phyloP scores from a whole-genome alignment of 2,797 vertebrate genomes.

The Oryzias sinensis region DNA sequence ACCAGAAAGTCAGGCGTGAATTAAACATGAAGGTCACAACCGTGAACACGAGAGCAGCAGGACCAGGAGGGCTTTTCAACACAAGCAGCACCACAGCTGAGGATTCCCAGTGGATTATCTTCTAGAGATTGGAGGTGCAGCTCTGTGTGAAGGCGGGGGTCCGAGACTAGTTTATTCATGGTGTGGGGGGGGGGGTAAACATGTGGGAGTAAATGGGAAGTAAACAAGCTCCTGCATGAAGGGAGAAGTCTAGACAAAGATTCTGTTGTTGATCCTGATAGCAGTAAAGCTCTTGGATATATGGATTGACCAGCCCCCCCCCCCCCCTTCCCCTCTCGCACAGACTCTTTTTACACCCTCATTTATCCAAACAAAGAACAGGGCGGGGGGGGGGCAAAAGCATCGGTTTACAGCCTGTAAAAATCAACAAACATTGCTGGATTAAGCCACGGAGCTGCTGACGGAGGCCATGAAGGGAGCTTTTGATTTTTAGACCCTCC shows the following conservation, averaged over 20 bases:
- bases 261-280: slow-evolving; percentile 65
- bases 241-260: slow-evolving; percentile 68
- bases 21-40: too few species aligned
- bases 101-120: slow-evolving; percentile 48
- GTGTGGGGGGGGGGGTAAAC: slow-evolving; percentile 6
- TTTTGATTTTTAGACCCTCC: slow-evolving; percentile 10
- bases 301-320: slow-evolving; percentile 25
- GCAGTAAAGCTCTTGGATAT: slow-evolving; percentile 54
- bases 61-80: too few species aligned
- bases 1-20: too few species aligned
- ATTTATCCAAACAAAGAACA: slow-evolving; percentile 27
- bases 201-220: slow-evolving; percentile 9
- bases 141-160: slow-evolving; percentile 9
- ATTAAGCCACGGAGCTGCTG: background rate
- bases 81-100: too few species aligned
- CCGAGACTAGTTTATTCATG: slow-evolving; percentile 13
- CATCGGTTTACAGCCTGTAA: slow-evolving; percentile 4
- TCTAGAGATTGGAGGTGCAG: slow-evolving; percentile 17
- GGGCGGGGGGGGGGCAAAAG: background rate
- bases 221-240: slow-evolving; percentile 51
- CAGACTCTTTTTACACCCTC: slow-evolving; percentile 7
- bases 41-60: too few species aligned
- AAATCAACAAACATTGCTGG: background rate
- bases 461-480: background rate
- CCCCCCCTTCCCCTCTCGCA: slow-evolving; percentile 22